Percentiles rank a stretch among this genome's conserved stretches.
Evolutionary conservation across 2,888 invertebrate genomes (phyloP).

Genomic region (Melinaea marsaeus): DNA sequence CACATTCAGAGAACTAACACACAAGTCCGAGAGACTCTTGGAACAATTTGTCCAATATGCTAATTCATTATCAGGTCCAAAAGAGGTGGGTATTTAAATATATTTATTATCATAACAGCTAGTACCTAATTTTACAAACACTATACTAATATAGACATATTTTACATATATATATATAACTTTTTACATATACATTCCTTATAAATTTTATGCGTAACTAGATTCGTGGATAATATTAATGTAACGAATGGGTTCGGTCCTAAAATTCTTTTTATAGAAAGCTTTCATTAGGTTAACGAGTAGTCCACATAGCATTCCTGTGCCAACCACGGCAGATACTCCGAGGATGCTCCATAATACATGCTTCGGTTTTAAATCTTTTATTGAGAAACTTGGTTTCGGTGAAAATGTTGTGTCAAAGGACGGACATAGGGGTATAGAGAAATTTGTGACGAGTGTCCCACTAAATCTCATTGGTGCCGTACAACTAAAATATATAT

Average conservation of each 20-base stretch:
- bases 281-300: constrained; percentile 57
- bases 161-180: constrained; percentile 23
- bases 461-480: constrained; percentile 67
- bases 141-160: constrained; percentile 14
- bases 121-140: constrained; percentile 10
- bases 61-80: constrained; percentile 80
- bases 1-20: constrained; percentile 86
- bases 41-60: constrained; percentile 86
- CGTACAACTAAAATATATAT: constrained; percentile 59
- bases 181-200: constrained; percentile 22
- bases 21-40: constrained; percentile 85
- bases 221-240: constrained; percentile 57
- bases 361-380: constrained; percentile 63
- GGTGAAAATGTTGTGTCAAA: constrained; percentile 54
- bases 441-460: constrained; percentile 61
- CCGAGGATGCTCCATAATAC: constrained; percentile 68
- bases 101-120: constrained; percentile 24
- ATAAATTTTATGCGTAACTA: constrained; percentile 52
- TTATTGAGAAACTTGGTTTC: constrained; percentile 50
- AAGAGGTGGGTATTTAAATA: constrained; percentile 76
- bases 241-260: constrained; percentile 61
- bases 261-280: constrained; percentile 56
- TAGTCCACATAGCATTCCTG: constrained; percentile 64
- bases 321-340: constrained; percentile 55
- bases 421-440: constrained; percentile 60